Percentiles rank a stretch among this genome's conserved stretches.
Conservation (phyloP, 2,113 vertebrate genomes). For the Platysteira castanea region DNA sequence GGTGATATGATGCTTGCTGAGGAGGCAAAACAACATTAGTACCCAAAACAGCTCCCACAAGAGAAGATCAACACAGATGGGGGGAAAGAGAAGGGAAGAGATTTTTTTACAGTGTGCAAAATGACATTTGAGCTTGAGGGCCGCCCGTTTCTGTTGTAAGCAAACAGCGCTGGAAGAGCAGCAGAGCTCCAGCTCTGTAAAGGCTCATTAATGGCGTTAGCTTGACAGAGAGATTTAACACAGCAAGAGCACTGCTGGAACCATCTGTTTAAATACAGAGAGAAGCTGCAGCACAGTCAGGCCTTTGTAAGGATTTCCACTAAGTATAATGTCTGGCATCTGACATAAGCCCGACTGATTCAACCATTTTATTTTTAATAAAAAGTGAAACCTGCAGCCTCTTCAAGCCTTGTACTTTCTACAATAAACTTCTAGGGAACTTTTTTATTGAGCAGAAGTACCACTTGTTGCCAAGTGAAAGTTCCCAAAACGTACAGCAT, state of each 20-base stretch:
- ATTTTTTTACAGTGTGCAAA: background rate
- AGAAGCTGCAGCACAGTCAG: background rate
- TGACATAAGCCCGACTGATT: background rate
- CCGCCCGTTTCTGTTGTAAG: background rate
- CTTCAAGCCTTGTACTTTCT: background rate
- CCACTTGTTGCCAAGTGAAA: background rate
- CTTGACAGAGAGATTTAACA: background rate
- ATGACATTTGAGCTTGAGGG: background rate
- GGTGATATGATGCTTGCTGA: constrained; percentile 92
- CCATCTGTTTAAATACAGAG: background rate
- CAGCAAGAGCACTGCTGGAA: background rate
- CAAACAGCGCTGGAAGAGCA: background rate
- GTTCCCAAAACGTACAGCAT: background rate
- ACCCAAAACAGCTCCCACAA: background rate
- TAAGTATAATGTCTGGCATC: background rate
- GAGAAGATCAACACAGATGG: background rate
- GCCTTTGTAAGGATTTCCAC: background rate
- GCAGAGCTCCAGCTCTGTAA: background rate
- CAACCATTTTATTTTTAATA: background rate
- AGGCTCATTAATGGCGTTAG: background rate
- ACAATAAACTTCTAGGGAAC: background rate
- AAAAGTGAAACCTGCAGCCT: background rate
- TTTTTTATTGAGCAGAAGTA: background rate
- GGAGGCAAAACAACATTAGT: background rate
- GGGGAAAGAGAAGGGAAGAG: background rate